Evolutionary conservation across 1,140 invertebrate genomes (phyloP).

Genomic region (Drosophila nigromelanica): DNA sequence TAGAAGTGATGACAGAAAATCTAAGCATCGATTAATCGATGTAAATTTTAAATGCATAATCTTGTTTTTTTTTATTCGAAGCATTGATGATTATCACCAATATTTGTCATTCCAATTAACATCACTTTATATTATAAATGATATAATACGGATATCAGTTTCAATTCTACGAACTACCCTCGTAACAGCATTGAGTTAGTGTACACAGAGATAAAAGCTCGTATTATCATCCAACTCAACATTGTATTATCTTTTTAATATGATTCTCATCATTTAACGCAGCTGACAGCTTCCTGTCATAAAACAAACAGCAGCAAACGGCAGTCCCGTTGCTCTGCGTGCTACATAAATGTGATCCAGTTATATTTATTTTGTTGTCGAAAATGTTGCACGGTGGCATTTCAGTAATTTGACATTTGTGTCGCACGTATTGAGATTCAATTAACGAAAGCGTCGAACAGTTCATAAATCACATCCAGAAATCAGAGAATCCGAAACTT

Average conservation of each 20-base stretch:
- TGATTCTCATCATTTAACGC: slow-evolving; percentile 32
- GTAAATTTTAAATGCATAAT: too few relatives aligned
- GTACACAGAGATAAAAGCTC: slow-evolving; percentile 54
- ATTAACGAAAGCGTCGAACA: slow-evolving; percentile 53
- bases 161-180: neutral
- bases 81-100: neutral
- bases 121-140: neutral
- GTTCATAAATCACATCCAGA: slow-evolving; percentile 67
- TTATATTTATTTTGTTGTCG: slow-evolving; percentile 29
- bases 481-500: slow-evolving; percentile 23
- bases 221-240: slow-evolving; percentile 33
- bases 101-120: too few relatives aligned
- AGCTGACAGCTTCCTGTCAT: slow-evolving; percentile 74
- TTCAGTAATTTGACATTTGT: slow-evolving; percentile 46
- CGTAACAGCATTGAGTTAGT: slow-evolving; percentile 11
- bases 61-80: too few relatives aligned
- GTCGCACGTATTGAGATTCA: slow-evolving; percentile 68
- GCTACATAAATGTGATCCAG: slow-evolving; percentile 44
- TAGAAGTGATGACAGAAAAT: too few relatives aligned
- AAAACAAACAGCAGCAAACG: slow-evolving; percentile 58
- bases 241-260: slow-evolving; percentile 68
- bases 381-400: slow-evolving; percentile 25
- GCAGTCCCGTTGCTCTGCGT: slow-evolving; percentile 3
- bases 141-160: neutral
- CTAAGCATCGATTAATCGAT: too few relatives aligned